Evolutionary conservation across 2,888 invertebrate species (phyloP).

Genomic region (Drosophila hamatofila): DNA sequence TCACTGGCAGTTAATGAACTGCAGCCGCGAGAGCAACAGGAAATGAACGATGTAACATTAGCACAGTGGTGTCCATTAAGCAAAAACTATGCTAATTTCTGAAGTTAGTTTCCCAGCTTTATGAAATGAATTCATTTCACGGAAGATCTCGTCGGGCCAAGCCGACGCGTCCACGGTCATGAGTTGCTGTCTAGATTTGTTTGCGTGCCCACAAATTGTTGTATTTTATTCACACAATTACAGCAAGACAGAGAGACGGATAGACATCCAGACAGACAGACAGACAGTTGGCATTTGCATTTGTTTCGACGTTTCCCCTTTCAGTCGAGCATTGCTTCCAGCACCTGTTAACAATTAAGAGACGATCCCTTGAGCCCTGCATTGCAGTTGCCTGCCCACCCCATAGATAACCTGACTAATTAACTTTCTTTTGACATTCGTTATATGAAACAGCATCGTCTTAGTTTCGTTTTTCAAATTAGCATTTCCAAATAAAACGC

Average conservation of each 20-base stretch:
- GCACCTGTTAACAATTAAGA: slow-evolving; percentile 63
- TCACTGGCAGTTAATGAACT: slow-evolving; percentile 71
- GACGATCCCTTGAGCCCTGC: slow-evolving; percentile 46
- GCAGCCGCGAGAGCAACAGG: slow-evolving; percentile 47
- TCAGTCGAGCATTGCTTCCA: slow-evolving; percentile 48
- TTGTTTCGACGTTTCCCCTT: slow-evolving; percentile 21
- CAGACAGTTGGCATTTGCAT: slow-evolving; percentile 56
- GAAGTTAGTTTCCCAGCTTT: slow-evolving; percentile 54
- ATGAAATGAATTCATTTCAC: slow-evolving; percentile 73
- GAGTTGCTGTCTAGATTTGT: slow-evolving; percentile 49
- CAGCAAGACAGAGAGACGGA: slow-evolving; percentile 3
- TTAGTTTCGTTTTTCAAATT: slow-evolving; percentile 67
- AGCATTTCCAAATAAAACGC: slow-evolving; percentile 56
- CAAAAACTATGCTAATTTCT: slow-evolving; percentile 72
- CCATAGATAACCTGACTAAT: slow-evolving; percentile 41
- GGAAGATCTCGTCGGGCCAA: slow-evolving; percentile 9
- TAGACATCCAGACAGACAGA: background rate
- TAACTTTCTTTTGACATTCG: slow-evolving; percentile 70
- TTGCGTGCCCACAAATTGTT: slow-evolving; percentile 76
- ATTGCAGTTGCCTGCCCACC: background rate
- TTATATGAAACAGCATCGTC: slow-evolving; percentile 17
- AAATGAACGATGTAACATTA: slow-evolving; percentile 66
- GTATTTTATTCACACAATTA: slow-evolving; percentile 81
- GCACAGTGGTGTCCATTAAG: slow-evolving; percentile 56
- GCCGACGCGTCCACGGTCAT: slow-evolving; percentile 16